phyloP scores from a whole-genome alignment of 2,888 invertebrate species.

The Troides helena region DNA sequence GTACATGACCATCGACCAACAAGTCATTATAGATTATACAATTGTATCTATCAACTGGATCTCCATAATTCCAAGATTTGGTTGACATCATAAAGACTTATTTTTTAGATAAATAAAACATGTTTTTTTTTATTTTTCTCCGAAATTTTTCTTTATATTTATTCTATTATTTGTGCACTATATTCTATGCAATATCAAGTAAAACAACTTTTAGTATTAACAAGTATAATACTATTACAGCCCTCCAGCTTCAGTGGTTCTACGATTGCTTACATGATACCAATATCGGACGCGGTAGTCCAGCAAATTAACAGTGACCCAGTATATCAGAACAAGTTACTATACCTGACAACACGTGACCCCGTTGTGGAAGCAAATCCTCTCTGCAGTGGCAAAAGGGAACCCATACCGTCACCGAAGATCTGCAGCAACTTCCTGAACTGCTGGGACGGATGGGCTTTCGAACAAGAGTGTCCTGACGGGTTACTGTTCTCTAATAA shows the following conservation, averaged over 20 bases:
- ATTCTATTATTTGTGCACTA: background rate
- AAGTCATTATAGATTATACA: no score
- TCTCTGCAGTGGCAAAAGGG: slow-evolving; percentile 71
- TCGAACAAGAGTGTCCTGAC: slow-evolving; percentile 83
- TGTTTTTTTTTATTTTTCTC: no score
- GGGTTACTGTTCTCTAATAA: slow-evolving; percentile 81
- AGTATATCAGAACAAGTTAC: slow-evolving; percentile 58
- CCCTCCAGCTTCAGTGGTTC: slow-evolving; percentile 48
- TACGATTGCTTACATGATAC: slow-evolving; percentile 61
- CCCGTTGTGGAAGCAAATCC: slow-evolving; percentile 56
- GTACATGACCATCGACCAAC: no score
- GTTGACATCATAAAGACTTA: no score
- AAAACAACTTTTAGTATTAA: background rate
- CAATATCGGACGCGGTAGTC: slow-evolving; percentile 66
- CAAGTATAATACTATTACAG: slow-evolving; percentile 34
- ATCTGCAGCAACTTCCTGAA: slow-evolving; percentile 83
- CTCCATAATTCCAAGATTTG: no score
- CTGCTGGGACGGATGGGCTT: slow-evolving; percentile 85
- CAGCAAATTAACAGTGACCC: slow-evolving; percentile 62
- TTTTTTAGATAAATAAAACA: no score
- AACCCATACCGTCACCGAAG: slow-evolving; percentile 82
- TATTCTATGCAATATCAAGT: background rate
- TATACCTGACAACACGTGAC: slow-evolving; percentile 51
- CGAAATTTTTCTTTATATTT: no score
- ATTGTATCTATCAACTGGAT: no score